Conservation (phyloP, 2,888 invertebrate genomes). For the Xanthorhoe designata region DNA sequence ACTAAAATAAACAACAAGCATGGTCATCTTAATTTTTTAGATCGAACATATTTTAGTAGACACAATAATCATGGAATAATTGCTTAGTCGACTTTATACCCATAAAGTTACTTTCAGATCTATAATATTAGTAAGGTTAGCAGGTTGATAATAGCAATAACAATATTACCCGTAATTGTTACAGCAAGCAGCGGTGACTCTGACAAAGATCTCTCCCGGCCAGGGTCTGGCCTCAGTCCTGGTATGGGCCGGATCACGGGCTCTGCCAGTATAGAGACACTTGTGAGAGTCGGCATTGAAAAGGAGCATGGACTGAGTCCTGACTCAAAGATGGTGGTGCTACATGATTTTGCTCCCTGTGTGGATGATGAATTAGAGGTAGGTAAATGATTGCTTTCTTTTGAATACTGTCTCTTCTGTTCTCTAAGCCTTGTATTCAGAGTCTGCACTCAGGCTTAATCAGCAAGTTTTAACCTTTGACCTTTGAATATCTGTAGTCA, state of each 20-base stretch:
- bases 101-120: too few relatives aligned
- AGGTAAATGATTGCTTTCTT: slow-evolving; percentile 1
- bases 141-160: too few relatives aligned
- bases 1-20: neutral
- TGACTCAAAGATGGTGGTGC: slow-evolving; percentile 97
- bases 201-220: slow-evolving; percentile 89
- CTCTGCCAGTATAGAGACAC: slow-evolving; percentile 96
- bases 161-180: neutral
- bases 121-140: too few relatives aligned
- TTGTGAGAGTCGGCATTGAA: slow-evolving; percentile 95
- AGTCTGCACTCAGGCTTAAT: too few relatives aligned
- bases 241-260: slow-evolving; percentile 97
- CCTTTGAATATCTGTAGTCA: too few relatives aligned
- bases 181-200: slow-evolving; percentile 91
- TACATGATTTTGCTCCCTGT: slow-evolving; percentile 97
- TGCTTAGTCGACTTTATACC: too few relatives aligned
- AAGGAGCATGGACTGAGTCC: slow-evolving; percentile 96
- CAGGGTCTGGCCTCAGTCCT: slow-evolving; percentile 88
- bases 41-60: too few relatives aligned
- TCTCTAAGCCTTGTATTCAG: too few relatives aligned
- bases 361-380: slow-evolving; percentile 97
- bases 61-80: too few relatives aligned
- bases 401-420: too few relatives aligned
- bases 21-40: neutral
- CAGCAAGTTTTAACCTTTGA: too few relatives aligned